phyloP scores from a whole-genome alignment of 2,113 vertebrate genomes.

The Megaptera novaeangliae region DNA sequence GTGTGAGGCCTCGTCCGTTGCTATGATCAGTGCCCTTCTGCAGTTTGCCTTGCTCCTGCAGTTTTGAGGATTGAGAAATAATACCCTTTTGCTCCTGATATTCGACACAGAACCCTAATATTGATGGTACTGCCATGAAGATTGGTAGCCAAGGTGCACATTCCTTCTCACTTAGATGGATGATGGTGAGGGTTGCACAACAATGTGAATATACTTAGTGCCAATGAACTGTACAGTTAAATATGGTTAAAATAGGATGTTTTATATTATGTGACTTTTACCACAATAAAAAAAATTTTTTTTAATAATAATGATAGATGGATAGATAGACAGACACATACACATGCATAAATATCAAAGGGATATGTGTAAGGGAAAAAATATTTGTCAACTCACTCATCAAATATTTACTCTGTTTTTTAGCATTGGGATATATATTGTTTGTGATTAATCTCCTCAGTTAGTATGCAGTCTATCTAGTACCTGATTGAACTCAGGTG shows the following conservation, averaged over 20 bases:
- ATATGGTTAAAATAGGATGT: too few species aligned
- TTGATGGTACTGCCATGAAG: not conserved
- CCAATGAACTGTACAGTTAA: too few species aligned
- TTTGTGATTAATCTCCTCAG: not conserved
- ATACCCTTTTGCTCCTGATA: not conserved
- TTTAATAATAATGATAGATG: too few species aligned
- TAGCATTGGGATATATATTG: not conserved
- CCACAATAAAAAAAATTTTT: too few species aligned
- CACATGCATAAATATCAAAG: not conserved
- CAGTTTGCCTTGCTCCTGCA: not conserved
- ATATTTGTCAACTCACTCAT: not conserved
- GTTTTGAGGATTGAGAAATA: slow-evolving; percentile 16
- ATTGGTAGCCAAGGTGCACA: not conserved
- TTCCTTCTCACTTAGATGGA: not conserved
- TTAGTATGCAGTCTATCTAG: not conserved
- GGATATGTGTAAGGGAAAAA: not conserved
- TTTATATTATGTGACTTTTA: too few species aligned
- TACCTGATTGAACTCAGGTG: not conserved
- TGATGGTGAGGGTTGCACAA: too few species aligned
- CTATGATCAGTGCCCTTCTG: not conserved
- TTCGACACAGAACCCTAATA: not conserved
- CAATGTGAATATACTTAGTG: too few species aligned
- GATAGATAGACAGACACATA: too few species aligned
- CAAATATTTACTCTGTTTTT: not conserved
- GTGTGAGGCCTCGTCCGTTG: not conserved